Evolutionary conservation across 2,797 vertebrate species (phyloP), one percentile per base, ranked within the genome.

Genomic region (Podarcis siculus): DNA sequence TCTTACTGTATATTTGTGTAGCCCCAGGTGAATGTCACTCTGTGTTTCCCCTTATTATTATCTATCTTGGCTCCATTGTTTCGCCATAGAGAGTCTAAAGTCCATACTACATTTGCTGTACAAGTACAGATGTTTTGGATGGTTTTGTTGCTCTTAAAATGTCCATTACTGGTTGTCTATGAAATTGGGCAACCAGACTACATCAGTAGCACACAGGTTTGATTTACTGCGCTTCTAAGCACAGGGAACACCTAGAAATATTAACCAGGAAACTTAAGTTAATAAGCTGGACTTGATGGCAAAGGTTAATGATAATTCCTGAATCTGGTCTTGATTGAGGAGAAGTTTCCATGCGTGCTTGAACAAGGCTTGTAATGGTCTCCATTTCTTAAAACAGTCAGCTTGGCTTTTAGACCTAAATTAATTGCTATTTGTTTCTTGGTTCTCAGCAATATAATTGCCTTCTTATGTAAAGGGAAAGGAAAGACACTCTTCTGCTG

Each of bases 391-490:
- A 1, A 61, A 7, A 4, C 45, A 27, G 2, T 78, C 19, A 80
- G 27, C 6, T 82, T 88, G 39, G 75, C 83, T 92, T 83, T 79
- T 37, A n/a, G 9, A 17, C 64, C 10, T 75, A 5, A 32, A 19
- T 66, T 55, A 84, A 9, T 2, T 71, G 82, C 85, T 83, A 2
- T 88, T 89, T 90, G 73, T 79, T 88, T 21, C 78, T 89, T 84
- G 32, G 2, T 80, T 15, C 78, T 89, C 66, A 49, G 0, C 81
- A 66, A 15, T 3, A 0, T 4, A 8, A 1, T 42, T 66, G 42
- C 13, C 86, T 85, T 9, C 10, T 64, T 42, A 35, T 42, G 0
- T 80, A 12, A 66, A 78, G 30, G 42, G 79, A 83, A 8, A 82
- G 64, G 86, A 23, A 55, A 49, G 15, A 17, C 78, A 80, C 27